Evolutionary conservation across 2,888 invertebrate species (phyloP).

Genomic region (Abscondita cerata): DNA sequence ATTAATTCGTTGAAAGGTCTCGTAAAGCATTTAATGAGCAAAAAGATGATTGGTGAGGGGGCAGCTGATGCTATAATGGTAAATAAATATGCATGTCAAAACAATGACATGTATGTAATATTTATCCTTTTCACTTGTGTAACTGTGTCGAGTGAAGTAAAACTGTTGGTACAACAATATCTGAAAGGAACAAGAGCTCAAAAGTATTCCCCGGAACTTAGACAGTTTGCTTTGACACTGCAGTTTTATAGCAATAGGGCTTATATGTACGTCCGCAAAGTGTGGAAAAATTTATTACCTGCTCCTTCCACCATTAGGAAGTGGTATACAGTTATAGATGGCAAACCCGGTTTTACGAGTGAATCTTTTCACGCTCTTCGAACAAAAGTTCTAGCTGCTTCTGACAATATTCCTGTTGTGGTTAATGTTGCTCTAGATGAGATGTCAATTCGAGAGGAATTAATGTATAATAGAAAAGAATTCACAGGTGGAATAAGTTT

Average conservation of each 20-base stretch:
- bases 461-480: constrained; percentile 44
- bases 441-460: constrained; percentile 42
- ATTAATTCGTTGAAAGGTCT: too few species aligned
- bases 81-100: too few species aligned
- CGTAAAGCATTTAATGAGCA: too few species aligned
- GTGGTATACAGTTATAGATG: background rate
- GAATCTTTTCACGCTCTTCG: background rate
- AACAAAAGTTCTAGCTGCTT: background rate
- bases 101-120: too few species aligned
- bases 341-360: background rate
- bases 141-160: too few species aligned
- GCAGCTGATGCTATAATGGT: too few species aligned
- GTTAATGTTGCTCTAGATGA: constrained; percentile 30
- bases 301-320: background rate
- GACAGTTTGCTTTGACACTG: background rate
- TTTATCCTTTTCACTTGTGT: too few species aligned
- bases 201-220: background rate
- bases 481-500: constrained; percentile 46
- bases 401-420: background rate
- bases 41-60: too few species aligned
- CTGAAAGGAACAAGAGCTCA: too few species aligned
- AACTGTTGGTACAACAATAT: too few species aligned
- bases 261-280: background rate
- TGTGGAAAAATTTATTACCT: background rate
- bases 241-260: background rate